phyloP scores from a whole-genome alignment of 2,113 vertebrate genomes.

The Mionectes macconnelli region DNA sequence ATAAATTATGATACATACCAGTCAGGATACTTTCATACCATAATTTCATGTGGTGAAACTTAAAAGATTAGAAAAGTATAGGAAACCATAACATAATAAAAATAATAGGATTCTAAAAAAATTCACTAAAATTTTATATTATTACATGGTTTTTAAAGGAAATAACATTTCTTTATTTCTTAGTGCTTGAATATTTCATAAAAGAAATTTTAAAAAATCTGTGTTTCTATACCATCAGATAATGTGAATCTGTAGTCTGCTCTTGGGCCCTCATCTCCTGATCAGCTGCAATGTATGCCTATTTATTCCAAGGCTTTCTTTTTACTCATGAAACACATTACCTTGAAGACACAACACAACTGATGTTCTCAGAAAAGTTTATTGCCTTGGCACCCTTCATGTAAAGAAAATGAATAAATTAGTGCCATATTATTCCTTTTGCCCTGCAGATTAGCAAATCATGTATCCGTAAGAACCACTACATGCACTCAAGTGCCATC shows the following conservation, averaged over 20 bases:
- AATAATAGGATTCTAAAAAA: neutral
- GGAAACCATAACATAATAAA: neutral
- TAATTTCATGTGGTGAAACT: neutral
- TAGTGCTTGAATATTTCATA: neutral
- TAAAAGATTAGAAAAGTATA: neutral
- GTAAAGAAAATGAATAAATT: neutral
- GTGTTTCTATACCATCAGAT: neutral
- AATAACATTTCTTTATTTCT: neutral
- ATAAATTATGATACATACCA: neutral
- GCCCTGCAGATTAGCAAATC: neutral
- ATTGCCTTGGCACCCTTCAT: neutral
- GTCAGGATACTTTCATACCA: neutral
- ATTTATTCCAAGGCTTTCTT: neutral
- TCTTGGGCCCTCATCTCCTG: neutral
- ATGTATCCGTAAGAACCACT: neutral
- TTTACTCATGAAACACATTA: neutral
- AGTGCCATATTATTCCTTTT: neutral
- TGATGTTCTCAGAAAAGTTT: neutral
- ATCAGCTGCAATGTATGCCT: neutral
- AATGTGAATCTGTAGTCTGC: rapidly evolving
- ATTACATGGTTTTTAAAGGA: neutral
- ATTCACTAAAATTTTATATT: neutral
- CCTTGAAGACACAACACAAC: neutral
- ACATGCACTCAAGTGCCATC: neutral
- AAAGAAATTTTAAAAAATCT: neutral